Evolutionary conservation across 1,140 invertebrate genomes (phyloP).

Genomic region (Vanessa tameamea): DNA sequence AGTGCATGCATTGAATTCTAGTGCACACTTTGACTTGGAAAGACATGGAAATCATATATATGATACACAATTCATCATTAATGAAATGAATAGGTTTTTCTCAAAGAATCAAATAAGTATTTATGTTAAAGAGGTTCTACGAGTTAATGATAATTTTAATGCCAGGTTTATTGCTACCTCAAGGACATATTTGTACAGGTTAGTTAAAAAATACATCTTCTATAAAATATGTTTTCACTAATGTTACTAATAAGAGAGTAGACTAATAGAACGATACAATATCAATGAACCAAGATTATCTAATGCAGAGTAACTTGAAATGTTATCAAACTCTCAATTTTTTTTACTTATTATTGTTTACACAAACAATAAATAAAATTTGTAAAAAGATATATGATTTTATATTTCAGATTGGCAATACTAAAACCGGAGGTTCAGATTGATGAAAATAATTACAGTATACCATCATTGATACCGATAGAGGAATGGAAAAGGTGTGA

Average conservation of each 20-base stretch:
- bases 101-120: constrained; percentile 79
- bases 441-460: constrained; percentile 44
- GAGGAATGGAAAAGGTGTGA: constrained; percentile 80
- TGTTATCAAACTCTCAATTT: no score
- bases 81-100: constrained; percentile 83
- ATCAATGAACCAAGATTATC: no score
- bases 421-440: constrained; percentile 55
- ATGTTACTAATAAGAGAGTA: no score
- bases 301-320: no score
- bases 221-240: no score
- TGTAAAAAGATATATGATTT: neutral
- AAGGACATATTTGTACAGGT: constrained; percentile 86
- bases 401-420: constrained; percentile 65
- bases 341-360: no score
- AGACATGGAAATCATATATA: constrained; percentile 74
- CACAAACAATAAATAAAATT: neutral
- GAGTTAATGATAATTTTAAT: constrained; percentile 83
- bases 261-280: no score
- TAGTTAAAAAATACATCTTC: constrained; percentile 41
- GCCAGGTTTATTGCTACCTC: constrained; percentile 81
- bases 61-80: constrained; percentile 69
- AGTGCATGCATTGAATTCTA: constrained; percentile 85
- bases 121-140: constrained; percentile 79
- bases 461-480: constrained; percentile 73
- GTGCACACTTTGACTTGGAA: constrained; percentile 84